Percentiles rank a stretch among this genome's conserved stretches.
Evolutionary conservation across 1,140 invertebrate genomes (phyloP).

Genomic region (Diabrotica undecimpunctata): DNA sequence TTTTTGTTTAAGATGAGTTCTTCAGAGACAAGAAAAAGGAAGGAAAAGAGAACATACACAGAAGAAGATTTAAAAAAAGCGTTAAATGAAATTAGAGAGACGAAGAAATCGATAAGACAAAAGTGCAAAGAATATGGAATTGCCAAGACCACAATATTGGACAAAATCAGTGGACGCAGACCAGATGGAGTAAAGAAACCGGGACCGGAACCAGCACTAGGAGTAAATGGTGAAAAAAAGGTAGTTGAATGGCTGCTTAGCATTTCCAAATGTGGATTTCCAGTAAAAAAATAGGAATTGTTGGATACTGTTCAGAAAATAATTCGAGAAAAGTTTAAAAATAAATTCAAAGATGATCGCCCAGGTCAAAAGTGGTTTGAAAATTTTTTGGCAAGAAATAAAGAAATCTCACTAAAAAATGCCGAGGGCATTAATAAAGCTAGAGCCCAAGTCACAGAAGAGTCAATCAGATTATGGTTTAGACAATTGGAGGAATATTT

Average conservation of each 20-base stretch:
- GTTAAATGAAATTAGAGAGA: constrained; percentile 20
- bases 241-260: constrained; percentile 27
- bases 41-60: constrained; percentile 13
- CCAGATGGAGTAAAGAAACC: constrained; percentile 31
- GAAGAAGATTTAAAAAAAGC: constrained; percentile 17
- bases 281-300: constrained; percentile 7
- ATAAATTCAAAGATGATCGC: constrained; percentile 7
- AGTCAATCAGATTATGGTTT: constrained; percentile 12
- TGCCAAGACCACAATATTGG: constrained; percentile 32
- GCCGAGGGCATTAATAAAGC: constrained; percentile 20
- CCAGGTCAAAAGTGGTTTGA: constrained; percentile 19
- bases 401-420: constrained; percentile 10
- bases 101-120: constrained; percentile 12
- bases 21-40: constrained; percentile 1
- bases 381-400: constrained; percentile 14
- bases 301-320: constrained; percentile 1
- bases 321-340: constrained; percentile 1
- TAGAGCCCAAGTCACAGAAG: constrained; percentile 17
- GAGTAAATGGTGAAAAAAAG: constrained; percentile 31
- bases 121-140: constrained; percentile 27
- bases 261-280: constrained; percentile 12
- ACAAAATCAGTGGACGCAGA: constrained; percentile 29
- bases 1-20: constrained; percentile 5
- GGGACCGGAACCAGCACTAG: constrained; percentile 31
- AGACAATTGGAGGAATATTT: not conserved